phyloP scores from a whole-genome alignment of 1,140 invertebrate species.

The Chironomus striatipennis region DNA sequence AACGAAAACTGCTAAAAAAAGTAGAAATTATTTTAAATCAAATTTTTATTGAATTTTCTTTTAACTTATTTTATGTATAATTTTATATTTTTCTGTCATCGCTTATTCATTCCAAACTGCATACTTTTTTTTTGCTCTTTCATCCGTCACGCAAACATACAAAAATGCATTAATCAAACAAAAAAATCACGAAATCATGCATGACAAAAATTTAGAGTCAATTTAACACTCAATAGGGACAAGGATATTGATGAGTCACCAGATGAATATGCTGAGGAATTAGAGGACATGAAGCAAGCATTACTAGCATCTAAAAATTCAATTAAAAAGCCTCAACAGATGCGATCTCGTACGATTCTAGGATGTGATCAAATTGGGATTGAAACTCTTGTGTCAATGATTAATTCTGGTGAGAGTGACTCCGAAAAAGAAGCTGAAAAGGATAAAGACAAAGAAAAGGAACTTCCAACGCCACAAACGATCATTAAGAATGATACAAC shows the following conservation, averaged over 20 bases:
- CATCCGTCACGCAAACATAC: too few species aligned
- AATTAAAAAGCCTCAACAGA: slow-evolving; percentile 25
- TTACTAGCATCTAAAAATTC: not conserved
- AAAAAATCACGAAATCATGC: not conserved
- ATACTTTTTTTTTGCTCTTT: too few species aligned
- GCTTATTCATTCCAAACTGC: not conserved
- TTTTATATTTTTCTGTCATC: slow-evolving; percentile 1
- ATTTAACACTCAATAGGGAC: slow-evolving; percentile 22
- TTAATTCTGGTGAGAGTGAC: slow-evolving; percentile 39
- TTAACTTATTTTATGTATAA: not conserved
- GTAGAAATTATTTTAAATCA: too few species aligned
- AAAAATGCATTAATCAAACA: too few species aligned
- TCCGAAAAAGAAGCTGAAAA: slow-evolving; percentile 36
- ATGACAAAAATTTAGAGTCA: slow-evolving; percentile 19
- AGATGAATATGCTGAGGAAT: not conserved
- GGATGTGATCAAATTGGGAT: slow-evolving; percentile 32
- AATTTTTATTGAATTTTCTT: not conserved
- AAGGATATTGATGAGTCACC: not conserved
- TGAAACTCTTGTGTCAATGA: slow-evolving; percentile 37
- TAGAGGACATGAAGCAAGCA: not conserved
- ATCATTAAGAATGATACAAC: not conserved
- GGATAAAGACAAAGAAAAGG: not conserved
- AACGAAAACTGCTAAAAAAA: too few species aligned
- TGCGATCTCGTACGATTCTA: slow-evolving; percentile 33
- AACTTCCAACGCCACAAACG: not conserved